Conservation (phyloP, 1,140 invertebrate genomes). For the Psilanteris sp. region DNA sequence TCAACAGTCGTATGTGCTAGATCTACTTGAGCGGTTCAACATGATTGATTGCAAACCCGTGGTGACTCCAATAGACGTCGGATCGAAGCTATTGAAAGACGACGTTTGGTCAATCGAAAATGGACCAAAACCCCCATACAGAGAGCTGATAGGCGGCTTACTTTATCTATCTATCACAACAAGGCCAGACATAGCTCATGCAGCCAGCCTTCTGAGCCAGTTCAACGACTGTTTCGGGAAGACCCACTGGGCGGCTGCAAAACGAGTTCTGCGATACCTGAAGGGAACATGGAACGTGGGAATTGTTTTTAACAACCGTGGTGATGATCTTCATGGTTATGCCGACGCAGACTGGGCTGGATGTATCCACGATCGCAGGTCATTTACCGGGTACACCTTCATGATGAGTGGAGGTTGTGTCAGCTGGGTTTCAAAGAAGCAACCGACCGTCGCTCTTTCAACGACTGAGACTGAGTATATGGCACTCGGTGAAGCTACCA, state of each 20-base stretch:
- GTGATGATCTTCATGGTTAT: slow-evolving; percentile 2
- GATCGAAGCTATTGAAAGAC: neutral
- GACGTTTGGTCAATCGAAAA: no score
- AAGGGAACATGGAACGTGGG: neutral
- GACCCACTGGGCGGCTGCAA: neutral
- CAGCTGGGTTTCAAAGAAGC: slow-evolving; percentile 76
- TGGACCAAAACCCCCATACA: no score
- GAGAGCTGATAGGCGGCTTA: neutral
- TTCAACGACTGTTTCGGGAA: neutral
- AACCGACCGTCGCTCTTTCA: slow-evolving; percentile 39
- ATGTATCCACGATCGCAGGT: slow-evolving; percentile 46
- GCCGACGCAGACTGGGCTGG: slow-evolving; percentile 62
- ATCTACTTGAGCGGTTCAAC: neutral
- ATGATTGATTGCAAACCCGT: neutral
- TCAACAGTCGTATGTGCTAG: neutral
- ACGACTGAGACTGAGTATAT: neutral
- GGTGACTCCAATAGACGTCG: neutral
- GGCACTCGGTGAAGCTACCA: neutral
- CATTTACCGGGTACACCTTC: slow-evolving; percentile 68
- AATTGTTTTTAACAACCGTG: neutral
- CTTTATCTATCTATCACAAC: neutral
- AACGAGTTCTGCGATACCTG: neutral
- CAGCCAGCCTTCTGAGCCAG: neutral
- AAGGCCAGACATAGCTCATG: neutral
- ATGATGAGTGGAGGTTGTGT: slow-evolving; percentile 63